Conservation (phyloP, 2,797 vertebrate genomes). For the Propithecus perrieri region DNA sequence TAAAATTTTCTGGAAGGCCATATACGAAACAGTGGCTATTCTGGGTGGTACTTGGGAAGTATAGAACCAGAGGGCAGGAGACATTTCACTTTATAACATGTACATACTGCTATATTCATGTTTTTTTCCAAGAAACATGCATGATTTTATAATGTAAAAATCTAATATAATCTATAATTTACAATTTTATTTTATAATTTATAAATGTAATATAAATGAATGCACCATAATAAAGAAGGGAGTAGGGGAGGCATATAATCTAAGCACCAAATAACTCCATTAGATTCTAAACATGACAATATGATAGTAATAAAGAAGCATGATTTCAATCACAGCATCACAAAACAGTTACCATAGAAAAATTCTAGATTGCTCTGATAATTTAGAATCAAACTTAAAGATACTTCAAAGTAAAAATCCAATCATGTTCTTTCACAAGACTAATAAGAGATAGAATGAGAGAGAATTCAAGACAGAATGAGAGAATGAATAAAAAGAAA, state of each 20-base stretch:
- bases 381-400: conserved; percentile 37
- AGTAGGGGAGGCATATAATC: background rate
- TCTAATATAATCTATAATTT: background rate
- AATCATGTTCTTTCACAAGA: background rate
- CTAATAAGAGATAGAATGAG: background rate
- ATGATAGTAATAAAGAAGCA: background rate
- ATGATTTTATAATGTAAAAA: background rate
- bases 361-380: background rate
- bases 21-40: background rate
- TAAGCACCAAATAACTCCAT: background rate
- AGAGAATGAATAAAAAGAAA: background rate
- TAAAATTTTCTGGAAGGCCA: background rate
- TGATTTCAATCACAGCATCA: background rate
- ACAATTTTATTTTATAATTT: background rate
- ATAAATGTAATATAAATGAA: background rate
- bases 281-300: conserved; percentile 24
- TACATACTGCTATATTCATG: background rate
- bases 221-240: background rate
- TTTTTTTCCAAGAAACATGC: background rate
- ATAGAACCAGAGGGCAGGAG: background rate
- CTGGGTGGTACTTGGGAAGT: background rate
- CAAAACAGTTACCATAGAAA: background rate
- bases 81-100: background rate
- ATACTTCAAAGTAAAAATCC: background rate
- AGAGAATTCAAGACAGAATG: background rate